phyloP scores from a whole-genome alignment of 1,140 invertebrate genomes.

The Oedothorax gibbosus region DNA sequence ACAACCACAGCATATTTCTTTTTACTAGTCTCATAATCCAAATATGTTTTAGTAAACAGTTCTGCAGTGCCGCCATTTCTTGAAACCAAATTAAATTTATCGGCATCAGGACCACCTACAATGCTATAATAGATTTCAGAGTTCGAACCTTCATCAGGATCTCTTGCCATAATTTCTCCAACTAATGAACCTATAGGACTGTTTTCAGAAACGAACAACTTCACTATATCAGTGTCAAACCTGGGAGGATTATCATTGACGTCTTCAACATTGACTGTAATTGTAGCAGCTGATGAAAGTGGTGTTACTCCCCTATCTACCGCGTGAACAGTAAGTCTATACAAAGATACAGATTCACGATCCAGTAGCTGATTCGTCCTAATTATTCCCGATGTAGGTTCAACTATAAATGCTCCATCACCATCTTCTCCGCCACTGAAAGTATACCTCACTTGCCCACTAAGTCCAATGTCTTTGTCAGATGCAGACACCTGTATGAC shows the following conservation, averaged over 20 bases:
- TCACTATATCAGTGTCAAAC: conserved; percentile 88
- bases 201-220: conserved; percentile 90
- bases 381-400: conserved; percentile 90
- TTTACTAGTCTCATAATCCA: conserved; percentile 92
- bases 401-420: conserved; percentile 83
- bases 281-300: conserved; percentile 71
- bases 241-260: conserved; percentile 91
- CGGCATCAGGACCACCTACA: conserved; percentile 86
- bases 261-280: conserved; percentile 88
- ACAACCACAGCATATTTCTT: conserved; percentile 90
- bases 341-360: conserved; percentile 86
- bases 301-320: conserved; percentile 82
- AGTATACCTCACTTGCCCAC: conserved; percentile 86
- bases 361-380: conserved; percentile 90
- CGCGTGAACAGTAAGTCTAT: conserved; percentile 86
- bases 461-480: conserved; percentile 89
- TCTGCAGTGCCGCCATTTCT: conserved; percentile 78
- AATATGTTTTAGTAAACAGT: conserved; percentile 84
- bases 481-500: conserved; percentile 88
- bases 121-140: conserved; percentile 92
- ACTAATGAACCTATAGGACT: conserved; percentile 92
- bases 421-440: conserved; percentile 79
- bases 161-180: conserved; percentile 88
- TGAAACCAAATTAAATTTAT: conserved; percentile 81
- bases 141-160: conserved; percentile 93